These are phyloP conservation scores for Drosophila tropicalis DNA, from an alignment of 1,140 invertebrate genomes.

Conservation along the genomic window DNA sequence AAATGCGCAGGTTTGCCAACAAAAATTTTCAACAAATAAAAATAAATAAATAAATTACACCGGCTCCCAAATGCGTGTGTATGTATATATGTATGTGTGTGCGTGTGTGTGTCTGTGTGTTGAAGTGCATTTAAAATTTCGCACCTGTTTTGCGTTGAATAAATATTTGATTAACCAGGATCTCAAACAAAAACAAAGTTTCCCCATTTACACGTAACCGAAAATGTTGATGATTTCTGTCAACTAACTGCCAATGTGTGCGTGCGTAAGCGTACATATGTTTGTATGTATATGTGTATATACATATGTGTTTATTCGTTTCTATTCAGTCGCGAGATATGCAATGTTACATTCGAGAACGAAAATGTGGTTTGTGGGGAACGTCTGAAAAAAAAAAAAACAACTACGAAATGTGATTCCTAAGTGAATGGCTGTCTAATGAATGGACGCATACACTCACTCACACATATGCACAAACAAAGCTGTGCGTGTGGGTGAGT, in stretches of 20 bases:
- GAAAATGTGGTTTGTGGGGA: not conserved
- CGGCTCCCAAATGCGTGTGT: not conserved
- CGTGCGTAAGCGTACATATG: not conserved
- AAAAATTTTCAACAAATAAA: slow-evolving; percentile 17
- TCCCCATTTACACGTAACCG: slow-evolving; percentile 18
- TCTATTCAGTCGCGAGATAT: slow-evolving; percentile 6
- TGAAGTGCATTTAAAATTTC: slow-evolving; percentile 17
- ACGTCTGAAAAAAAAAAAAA: not conserved
- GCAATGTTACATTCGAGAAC: slow-evolving; percentile 1
- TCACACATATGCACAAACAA: not conserved
- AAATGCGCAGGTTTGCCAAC: slow-evolving; percentile 4
- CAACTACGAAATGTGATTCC: slow-evolving; percentile 14
- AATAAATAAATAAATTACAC: slow-evolving; percentile 24
- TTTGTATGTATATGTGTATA: not conserved
- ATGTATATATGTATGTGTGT: no score
- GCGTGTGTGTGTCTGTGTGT: not conserved
- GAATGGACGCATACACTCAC: slow-evolving; percentile 11
- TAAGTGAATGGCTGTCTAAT: slow-evolving; percentile 21
- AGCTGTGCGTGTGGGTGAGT: not conserved
- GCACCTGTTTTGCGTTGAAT: slow-evolving; percentile 26
- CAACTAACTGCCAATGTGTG: slow-evolving; percentile 16
- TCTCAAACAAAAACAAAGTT: slow-evolving; percentile 5
- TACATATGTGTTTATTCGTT: slow-evolving; percentile 11
- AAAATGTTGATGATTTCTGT: slow-evolving; percentile 20
- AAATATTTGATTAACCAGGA: slow-evolving; percentile 26